These are phyloP conservation scores for Rhodinocichla rosea DNA, from an alignment of 2,113 vertebrate species.

Conservation along the genomic window DNA sequence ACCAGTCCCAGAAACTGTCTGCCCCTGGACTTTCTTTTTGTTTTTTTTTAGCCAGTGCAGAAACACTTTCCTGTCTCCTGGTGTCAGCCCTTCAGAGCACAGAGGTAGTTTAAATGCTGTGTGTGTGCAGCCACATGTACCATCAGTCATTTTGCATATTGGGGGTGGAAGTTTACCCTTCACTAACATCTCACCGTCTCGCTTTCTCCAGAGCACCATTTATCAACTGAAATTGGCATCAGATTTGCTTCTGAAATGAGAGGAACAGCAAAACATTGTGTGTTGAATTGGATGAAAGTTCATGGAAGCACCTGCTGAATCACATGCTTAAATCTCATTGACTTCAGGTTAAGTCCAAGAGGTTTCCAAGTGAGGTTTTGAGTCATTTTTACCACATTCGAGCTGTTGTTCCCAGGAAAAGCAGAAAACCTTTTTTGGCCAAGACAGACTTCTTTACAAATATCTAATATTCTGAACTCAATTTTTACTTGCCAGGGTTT, in stretches of 20 bases:
- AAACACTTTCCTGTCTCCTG: not conserved
- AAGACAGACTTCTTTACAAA: not conserved
- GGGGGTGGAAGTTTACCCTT: not conserved
- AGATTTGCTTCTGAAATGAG: not conserved
- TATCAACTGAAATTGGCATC: not conserved
- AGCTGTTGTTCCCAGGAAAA: not conserved
- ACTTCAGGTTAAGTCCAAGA: not conserved
- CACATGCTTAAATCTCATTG: not conserved
- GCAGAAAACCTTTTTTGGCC: fast-evolving
- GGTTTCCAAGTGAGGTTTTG: not conserved
- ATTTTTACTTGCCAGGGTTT: not conserved
- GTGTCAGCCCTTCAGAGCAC: not conserved
- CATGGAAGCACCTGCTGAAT: not conserved
- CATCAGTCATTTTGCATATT: not conserved
- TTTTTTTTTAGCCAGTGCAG: not conserved
- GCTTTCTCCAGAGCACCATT: not conserved
- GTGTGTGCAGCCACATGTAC: not conserved
- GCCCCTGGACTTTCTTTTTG: not conserved
- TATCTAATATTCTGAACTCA: not conserved
- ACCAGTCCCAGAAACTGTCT: not conserved
- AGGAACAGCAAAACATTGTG: not conserved
- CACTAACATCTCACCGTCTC: not conserved
- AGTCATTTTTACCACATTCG: fast-evolving
- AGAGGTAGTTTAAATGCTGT: not conserved
- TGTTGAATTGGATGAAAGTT: not conserved